These are phyloP conservation scores for Kuschelorhynchus macadamiae DNA, from an alignment of 2,888 invertebrate species.

Conservation along the genomic window DNA sequence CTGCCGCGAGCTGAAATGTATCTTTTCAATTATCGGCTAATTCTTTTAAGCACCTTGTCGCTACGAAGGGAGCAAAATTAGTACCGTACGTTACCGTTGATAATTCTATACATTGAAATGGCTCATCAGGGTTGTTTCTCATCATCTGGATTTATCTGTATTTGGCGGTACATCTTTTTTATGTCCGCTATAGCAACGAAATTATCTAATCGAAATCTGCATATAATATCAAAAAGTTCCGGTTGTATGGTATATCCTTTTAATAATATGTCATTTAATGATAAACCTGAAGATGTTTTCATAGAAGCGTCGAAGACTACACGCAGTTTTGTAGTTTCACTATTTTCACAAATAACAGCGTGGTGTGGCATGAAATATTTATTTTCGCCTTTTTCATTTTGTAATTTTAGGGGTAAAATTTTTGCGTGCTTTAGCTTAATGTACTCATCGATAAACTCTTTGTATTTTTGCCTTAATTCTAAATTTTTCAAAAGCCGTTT, in stretches of 20 bases:
- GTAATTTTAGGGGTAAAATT: background rate
- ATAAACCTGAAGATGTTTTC: slow-evolving; percentile 21
- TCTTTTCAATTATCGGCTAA: slow-evolving; percentile 24
- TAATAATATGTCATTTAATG: slow-evolving; percentile 35
- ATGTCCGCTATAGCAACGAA: slow-evolving; percentile 18
- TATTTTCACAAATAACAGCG: slow-evolving; percentile 31
- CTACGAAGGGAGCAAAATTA: slow-evolving; percentile 29
- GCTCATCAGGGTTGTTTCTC: slow-evolving; percentile 28
- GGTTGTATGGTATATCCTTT: slow-evolving; percentile 20
- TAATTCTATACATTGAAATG: slow-evolving; percentile 31
- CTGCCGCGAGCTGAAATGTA: background rate
- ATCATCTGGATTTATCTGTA: slow-evolving; percentile 5
- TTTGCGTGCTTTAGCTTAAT: slow-evolving; percentile 5
- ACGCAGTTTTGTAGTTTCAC: slow-evolving; percentile 32
- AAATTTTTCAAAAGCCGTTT: too few species aligned
- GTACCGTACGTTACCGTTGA: slow-evolving; percentile 23
- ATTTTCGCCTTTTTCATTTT: background rate
- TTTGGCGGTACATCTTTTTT: slow-evolving; percentile 10
- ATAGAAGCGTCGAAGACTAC: slow-evolving; percentile 40
- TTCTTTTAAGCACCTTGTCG: slow-evolving; percentile 19
- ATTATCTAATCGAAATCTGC: slow-evolving; percentile 5
- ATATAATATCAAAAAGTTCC: slow-evolving; percentile 29
- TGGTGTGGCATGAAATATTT: slow-evolving; percentile 33
- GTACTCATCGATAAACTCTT: slow-evolving; percentile 23
- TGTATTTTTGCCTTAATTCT: slow-evolving; percentile 2